Conservation (phyloP, 2,888 invertebrate genomes). For the Panorpa germanica region DNA sequence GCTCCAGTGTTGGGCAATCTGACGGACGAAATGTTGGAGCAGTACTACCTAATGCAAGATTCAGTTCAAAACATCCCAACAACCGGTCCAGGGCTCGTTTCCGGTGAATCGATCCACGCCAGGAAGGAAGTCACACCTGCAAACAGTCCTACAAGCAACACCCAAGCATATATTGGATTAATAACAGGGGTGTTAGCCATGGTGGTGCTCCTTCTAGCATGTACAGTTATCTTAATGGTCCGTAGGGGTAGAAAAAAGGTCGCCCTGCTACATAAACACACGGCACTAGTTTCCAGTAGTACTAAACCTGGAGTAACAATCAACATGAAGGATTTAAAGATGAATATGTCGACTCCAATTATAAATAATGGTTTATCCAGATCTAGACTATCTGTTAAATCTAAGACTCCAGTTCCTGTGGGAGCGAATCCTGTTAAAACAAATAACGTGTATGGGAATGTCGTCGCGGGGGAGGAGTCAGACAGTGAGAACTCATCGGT, state of each 20-base stretch:
- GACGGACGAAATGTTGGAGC: slow-evolving; percentile 39
- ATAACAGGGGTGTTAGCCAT: slow-evolving; percentile 48
- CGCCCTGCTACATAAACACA: slow-evolving; percentile 40
- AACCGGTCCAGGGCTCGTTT: slow-evolving; percentile 21
- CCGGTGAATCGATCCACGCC: slow-evolving; percentile 29
- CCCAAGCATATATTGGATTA: slow-evolving; percentile 38
- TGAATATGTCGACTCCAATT: slow-evolving; percentile 33
- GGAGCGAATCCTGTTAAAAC: slow-evolving; percentile 22
- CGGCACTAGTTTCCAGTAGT: slow-evolving; percentile 33
- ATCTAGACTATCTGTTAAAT: slow-evolving; percentile 27
- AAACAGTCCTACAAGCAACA: slow-evolving; percentile 36
- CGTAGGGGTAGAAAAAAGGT: slow-evolving; percentile 36
- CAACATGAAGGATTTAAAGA: slow-evolving; percentile 35
- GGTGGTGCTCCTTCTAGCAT: slow-evolving; percentile 40
- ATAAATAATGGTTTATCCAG: slow-evolving; percentile 31
- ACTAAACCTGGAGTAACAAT: slow-evolving; percentile 33
- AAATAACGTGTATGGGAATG: too few species aligned
- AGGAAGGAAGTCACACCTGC: slow-evolving; percentile 33
- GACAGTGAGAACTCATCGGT: slow-evolving; percentile 34
- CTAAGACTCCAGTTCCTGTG: slow-evolving; percentile 20
- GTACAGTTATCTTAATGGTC: slow-evolving; percentile 43
- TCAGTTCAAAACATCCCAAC: slow-evolving; percentile 27
- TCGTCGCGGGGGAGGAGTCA: slow-evolving; percentile 27
- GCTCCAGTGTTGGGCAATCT: slow-evolving; percentile 35
- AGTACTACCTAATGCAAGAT: slow-evolving; percentile 38